Conservation (phyloP, 2,888 invertebrate species). For the Lysandra bellargus region DNA sequence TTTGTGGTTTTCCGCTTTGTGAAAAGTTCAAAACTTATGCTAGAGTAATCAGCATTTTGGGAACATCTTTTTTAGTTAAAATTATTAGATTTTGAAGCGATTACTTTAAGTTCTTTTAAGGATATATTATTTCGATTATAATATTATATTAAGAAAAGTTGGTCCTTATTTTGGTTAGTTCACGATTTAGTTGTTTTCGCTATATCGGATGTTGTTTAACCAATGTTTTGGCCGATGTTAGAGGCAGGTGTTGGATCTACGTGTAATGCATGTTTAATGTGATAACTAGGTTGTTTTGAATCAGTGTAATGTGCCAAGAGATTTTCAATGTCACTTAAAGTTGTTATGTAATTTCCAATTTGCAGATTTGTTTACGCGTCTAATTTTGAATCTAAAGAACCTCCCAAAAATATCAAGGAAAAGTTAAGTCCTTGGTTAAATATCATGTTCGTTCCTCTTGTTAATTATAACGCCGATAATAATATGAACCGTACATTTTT, state of each 20-base stretch:
- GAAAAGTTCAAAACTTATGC: not conserved
- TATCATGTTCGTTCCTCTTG: too few species aligned
- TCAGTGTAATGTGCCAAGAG: not conserved
- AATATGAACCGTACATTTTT: too few species aligned
- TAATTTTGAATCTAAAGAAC: too few species aligned
- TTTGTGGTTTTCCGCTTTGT: not conserved
- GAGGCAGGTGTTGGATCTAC: not conserved
- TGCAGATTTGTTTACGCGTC: too few species aligned
- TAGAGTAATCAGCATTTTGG: too few species aligned
- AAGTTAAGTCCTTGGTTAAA: too few species aligned
- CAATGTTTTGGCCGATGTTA: not conserved
- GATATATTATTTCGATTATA: not conserved
- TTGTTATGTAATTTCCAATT: not conserved
- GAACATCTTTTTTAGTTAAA: too few species aligned
- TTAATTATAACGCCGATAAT: too few species aligned
- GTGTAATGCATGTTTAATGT: not conserved
- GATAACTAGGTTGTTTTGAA: not conserved
- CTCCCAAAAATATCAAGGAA: too few species aligned
- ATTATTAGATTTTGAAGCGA: too few species aligned
- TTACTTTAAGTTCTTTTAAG: too few species aligned
- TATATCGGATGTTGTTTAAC: not conserved
- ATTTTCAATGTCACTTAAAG: slow-evolving; percentile 19
- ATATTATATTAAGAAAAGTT: not conserved
- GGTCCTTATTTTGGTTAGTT: not conserved
- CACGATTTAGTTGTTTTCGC: not conserved